phyloP scores from a whole-genome alignment of 2,888 invertebrate species.

The Serripes groenlandicus region DNA sequence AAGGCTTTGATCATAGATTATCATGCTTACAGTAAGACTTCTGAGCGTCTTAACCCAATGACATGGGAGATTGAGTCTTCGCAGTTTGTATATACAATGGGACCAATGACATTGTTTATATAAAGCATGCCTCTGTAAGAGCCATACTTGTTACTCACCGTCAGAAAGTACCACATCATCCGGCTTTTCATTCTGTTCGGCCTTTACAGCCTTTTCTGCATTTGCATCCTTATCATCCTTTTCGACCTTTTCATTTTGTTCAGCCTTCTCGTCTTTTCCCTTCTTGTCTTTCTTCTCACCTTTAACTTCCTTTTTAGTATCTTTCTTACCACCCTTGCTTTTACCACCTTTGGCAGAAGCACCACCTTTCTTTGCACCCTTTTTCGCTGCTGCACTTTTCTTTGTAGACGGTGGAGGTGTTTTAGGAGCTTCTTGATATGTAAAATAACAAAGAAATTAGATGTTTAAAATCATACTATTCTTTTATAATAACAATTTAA shows the following conservation, averaged over 20 bases:
- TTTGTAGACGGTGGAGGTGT: background rate
- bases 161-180: slow-evolving; percentile 10
- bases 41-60: too few relatives aligned
- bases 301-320: slow-evolving; percentile 9
- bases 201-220: background rate
- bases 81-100: too few relatives aligned
- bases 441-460: too few relatives aligned
- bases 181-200: slow-evolving; percentile 1
- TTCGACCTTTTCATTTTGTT: background rate
- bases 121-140: too few relatives aligned
- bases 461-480: too few relatives aligned
- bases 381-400: background rate
- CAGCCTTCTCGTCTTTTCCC: background rate
- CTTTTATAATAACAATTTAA: too few relatives aligned
- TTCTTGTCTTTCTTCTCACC: background rate
- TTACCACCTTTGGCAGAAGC: background rate
- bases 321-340: slow-evolving; percentile 20
- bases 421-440: background rate
- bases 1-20: too few relatives aligned
- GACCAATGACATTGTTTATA: too few relatives aligned
- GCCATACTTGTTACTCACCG: slow-evolving; percentile 17
- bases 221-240: background rate
- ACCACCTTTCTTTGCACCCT: slow-evolving; percentile 8
- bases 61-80: too few relatives aligned
- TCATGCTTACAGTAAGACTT: too few relatives aligned